Evolutionary conservation across 2,113 vertebrate species (phyloP).

Genomic region (Polypterus senegalus): DNA sequence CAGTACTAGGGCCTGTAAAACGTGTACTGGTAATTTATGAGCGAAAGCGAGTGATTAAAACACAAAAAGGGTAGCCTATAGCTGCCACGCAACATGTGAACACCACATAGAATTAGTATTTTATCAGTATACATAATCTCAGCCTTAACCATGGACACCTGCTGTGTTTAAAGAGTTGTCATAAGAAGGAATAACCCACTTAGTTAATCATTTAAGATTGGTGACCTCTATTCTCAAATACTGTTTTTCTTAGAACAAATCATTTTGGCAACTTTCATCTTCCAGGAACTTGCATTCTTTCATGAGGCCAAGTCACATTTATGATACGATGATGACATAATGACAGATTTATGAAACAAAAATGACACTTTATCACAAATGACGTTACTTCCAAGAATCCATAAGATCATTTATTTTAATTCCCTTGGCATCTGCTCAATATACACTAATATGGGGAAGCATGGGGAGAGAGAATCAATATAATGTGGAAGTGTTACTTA

Average conservation of each 20-base stretch:
- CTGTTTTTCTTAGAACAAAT: constrained; percentile 5
- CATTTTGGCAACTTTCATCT: constrained; percentile 14
- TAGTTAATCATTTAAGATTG: constrained; percentile 11
- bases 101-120: not conserved
- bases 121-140: not conserved
- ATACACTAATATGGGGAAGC: constrained; percentile 16
- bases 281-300: constrained; percentile 10
- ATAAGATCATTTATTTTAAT: not conserved
- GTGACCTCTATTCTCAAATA: constrained; percentile 10
- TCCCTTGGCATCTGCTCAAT: constrained; percentile 11
- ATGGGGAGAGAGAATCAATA: constrained; percentile 4
- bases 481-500: constrained; percentile 4
- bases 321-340: constrained; percentile 8
- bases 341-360: constrained; percentile 5
- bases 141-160: constrained; percentile 1
- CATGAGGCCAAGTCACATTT: constrained; percentile 7
- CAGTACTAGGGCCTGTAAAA: constrained; percentile 29
- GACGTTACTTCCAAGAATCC: too few relatives aligned
- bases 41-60: constrained; percentile 5
- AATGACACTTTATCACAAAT: too few relatives aligned
- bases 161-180: constrained; percentile 17
- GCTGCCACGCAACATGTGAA: not conserved
- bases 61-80: not conserved
- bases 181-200: constrained; percentile 8
- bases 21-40: constrained; percentile 29